Conservation (phyloP, 2,113 vertebrate species). For the Pseudorasbora parva region DNA sequence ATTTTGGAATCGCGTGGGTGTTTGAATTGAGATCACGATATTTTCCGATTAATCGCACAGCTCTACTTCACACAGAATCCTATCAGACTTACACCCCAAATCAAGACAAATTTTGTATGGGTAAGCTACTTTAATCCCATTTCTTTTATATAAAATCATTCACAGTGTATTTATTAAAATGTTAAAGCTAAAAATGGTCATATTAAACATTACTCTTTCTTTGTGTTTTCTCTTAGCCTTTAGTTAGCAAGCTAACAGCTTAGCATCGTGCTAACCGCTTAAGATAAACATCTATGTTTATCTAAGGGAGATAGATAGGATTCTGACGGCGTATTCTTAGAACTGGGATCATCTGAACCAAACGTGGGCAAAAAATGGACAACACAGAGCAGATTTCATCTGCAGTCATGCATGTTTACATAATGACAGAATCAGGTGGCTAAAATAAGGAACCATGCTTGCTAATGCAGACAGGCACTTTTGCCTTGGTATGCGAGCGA, state of each 20-base stretch:
- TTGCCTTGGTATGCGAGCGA: background rate
- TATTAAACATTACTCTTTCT: background rate
- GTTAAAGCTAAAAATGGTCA: background rate
- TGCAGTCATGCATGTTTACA: conserved; percentile 46
- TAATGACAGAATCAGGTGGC: conserved; percentile 3
- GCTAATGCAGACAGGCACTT: conserved; percentile 20
- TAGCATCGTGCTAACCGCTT: background rate
- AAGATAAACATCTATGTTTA: background rate
- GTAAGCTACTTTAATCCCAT: background rate
- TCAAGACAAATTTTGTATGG: background rate
- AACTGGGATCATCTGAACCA: background rate
- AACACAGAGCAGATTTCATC: conserved; percentile 9
- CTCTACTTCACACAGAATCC: background rate
- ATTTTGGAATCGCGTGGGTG: too few species aligned
- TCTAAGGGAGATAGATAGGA: background rate
- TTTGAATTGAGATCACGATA: too few species aligned
- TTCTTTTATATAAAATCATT: too few species aligned
- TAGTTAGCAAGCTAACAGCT: conserved; percentile 1
- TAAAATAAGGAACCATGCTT: conserved; percentile 36
- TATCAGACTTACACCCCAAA: background rate
- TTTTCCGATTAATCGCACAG: too few species aligned
- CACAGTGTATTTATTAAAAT: too few species aligned
- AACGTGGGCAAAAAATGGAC: background rate
- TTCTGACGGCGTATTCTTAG: background rate
- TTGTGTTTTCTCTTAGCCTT: background rate